Percentiles rank a stretch among this genome's conserved stretches.
phyloP scores from a whole-genome alignment of 1,140 invertebrate species.

The Heliconius congener region DNA sequence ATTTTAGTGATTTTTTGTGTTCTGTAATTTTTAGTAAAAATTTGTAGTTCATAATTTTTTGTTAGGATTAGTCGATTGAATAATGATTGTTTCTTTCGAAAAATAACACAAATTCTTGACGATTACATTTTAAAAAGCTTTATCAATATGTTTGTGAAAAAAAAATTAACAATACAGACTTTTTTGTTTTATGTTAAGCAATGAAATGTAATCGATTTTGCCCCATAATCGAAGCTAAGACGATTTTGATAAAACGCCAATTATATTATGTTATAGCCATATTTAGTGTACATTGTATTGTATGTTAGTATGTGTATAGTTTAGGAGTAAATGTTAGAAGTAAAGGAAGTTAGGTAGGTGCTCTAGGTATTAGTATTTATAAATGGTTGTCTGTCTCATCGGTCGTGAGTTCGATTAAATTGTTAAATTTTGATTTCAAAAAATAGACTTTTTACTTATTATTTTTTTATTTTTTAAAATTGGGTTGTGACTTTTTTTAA shows the following conservation, averaged over 20 bases:
- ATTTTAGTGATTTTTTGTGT: neutral
- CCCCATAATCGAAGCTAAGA: neutral
- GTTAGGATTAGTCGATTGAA: neutral
- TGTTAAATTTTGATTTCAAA: neutral
- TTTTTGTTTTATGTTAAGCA: neutral
- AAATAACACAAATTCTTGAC: neutral
- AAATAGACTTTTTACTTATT: neutral
- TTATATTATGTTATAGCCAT: slow-evolving; percentile 37
- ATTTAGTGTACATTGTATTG: slow-evolving; percentile 35
- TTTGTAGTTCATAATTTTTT: neutral
- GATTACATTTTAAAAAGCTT: neutral
- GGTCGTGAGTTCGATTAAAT: slow-evolving; percentile 16
- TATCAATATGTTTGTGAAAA: neutral
- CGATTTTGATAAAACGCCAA: slow-evolving; percentile 22
- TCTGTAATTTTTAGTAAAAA: neutral
- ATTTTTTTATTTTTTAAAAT: neutral
- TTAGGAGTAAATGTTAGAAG: slow-evolving; percentile 30
- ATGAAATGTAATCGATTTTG: slow-evolving; percentile 12
- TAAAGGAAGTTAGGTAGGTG: slow-evolving; percentile 47
- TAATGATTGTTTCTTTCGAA: neutral
- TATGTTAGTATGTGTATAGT: slow-evolving; percentile 36
- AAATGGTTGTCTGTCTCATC: slow-evolving; percentile 19
- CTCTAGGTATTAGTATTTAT: slow-evolving; percentile 50
- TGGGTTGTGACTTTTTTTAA: neutral
- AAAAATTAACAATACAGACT: too few species aligned